These are phyloP conservation scores for Paelopatides confundens DNA, from an alignment of 53 echinoderm and acorn worm genomes.

Conservation along the genomic window DNA sequence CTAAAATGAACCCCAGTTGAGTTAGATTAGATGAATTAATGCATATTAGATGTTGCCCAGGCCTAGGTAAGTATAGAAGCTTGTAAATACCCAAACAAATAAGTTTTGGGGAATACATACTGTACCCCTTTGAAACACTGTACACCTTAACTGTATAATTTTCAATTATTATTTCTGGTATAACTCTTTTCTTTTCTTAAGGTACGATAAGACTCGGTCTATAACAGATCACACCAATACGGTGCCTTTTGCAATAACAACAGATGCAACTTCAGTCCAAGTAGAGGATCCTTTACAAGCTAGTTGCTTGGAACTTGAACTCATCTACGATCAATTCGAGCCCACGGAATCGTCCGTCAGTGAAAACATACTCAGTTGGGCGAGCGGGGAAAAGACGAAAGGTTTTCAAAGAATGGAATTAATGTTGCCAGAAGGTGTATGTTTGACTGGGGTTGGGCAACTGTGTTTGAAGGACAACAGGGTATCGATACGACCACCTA, in stretches of 20 bases:
- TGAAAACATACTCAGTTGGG: slow-evolving; percentile 94
- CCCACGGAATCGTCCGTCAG: slow-evolving; percentile 81
- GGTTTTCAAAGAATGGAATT: slow-evolving; percentile 94
- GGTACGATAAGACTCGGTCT: slow-evolving; percentile 89
- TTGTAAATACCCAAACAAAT: too few relatives aligned
- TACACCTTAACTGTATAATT: too few relatives aligned
- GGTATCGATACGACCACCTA: slow-evolving; percentile 80
- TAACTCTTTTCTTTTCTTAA: slow-evolving; percentile 15
- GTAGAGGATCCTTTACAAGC: slow-evolving; percentile 89
- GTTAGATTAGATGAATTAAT: too few relatives aligned
- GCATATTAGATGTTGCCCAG: too few relatives aligned
- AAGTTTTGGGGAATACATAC: too few relatives aligned
- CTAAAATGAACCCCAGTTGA: too few relatives aligned
- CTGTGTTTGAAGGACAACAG: slow-evolving; percentile 69
- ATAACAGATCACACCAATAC: slow-evolving; percentile 80
- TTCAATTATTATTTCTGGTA: too few relatives aligned
- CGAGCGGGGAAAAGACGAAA: slow-evolving; percentile 97
- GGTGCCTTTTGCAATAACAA: slow-evolving; percentile 81
- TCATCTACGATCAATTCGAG: slow-evolving; percentile 89
- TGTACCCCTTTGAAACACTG: too few relatives aligned
- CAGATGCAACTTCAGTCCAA: slow-evolving; percentile 54
- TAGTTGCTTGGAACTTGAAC: slow-evolving; percentile 73
- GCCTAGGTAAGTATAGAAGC: too few relatives aligned
- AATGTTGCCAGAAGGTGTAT: slow-evolving; percentile 87
- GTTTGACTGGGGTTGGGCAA: slow-evolving; percentile 88